Evolutionary conservation across 2,888 invertebrate species (phyloP).

Genomic region (Hirtodrosophila confusa): DNA sequence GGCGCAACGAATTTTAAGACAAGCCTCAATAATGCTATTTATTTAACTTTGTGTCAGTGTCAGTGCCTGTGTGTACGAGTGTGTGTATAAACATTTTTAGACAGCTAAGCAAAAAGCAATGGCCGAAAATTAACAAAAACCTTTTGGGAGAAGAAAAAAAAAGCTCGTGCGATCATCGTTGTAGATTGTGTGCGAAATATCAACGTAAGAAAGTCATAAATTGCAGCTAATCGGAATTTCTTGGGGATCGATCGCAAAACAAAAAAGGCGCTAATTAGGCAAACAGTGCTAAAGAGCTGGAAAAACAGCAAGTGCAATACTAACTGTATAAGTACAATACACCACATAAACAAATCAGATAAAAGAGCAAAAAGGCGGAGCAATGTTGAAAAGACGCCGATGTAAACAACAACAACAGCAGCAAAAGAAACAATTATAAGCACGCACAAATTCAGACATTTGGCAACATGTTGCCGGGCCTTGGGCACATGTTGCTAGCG

Average conservation of each 20-base stretch:
- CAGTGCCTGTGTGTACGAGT: conserved; percentile 5
- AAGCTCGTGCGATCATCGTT: conserved; percentile 50
- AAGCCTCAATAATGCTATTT: conserved; percentile 9
- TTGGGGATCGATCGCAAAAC: conserved; percentile 34
- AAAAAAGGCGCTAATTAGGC: conserved; percentile 58
- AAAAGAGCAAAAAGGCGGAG: conserved; percentile 30
- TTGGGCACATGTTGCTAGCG: conserved; percentile 34
- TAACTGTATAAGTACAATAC: conserved; percentile 22
- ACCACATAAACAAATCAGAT: conserved; percentile 36
- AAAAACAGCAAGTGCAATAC: conserved; percentile 48
- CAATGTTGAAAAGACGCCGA: conserved; percentile 54
- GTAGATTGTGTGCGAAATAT: conserved; percentile 51
- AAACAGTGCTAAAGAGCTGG: conserved; percentile 17
- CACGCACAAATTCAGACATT: conserved; percentile 16
- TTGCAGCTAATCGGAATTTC: conserved; percentile 61
- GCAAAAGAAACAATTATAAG: conserved; percentile 29
- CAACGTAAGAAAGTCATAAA: conserved; percentile 61
- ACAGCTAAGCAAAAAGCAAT: conserved; percentile 45
- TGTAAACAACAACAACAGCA: conserved; percentile 32
- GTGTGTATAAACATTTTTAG: conserved; percentile 34
- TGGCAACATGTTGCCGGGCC: conserved; percentile 54
- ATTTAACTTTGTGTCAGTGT: conserved; percentile 8
- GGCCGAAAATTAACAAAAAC: conserved; percentile 35
- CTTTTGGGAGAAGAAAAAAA: conserved; percentile 26
- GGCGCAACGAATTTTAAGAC: conserved; percentile 8